A percentile compares a stretch with the other conserved stretches of the same genome.
Evolutionary conservation across 2,888 invertebrate genomes (phyloP).

Genomic region (Epinotia bilunana): DNA sequence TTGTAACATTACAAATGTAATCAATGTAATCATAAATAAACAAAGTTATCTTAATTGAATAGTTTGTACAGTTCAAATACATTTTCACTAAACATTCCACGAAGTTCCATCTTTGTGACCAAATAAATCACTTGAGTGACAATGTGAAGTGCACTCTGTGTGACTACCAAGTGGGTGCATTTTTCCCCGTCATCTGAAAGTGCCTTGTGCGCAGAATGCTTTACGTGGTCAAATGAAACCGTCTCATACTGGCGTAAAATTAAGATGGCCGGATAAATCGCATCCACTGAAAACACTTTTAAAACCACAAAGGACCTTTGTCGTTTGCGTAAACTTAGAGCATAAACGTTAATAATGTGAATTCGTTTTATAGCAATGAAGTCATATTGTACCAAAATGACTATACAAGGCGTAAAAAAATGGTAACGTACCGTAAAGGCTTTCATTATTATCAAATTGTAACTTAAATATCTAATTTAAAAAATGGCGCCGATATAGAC

Average conservation of each 20-base stretch:
- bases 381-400: no score
- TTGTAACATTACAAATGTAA: no score
- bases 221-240: constrained; percentile 40
- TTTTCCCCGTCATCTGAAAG: constrained; percentile 2
- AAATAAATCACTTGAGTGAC: constrained; percentile 18
- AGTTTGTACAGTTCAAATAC: neutral
- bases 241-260: constrained; percentile 35
- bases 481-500: no score
- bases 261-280: constrained; percentile 29
- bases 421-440: no score
- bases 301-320: constrained; percentile 20
- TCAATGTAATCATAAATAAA: neutral
- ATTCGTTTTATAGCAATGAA: neutral
- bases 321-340: constrained; percentile 1
- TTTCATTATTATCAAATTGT: no score
- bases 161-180: constrained; percentile 17
- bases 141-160: constrained; percentile 1
- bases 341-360: neutral
- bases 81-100: neutral
- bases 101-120: constrained; percentile 14
- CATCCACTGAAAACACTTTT: constrained; percentile 12
- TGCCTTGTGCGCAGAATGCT: constrained; percentile 35
- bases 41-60: neutral
- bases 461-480: no score
- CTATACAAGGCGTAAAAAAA: no score